Conservation (phyloP, 1,140 invertebrate genomes). For the Orchestia grillus region DNA sequence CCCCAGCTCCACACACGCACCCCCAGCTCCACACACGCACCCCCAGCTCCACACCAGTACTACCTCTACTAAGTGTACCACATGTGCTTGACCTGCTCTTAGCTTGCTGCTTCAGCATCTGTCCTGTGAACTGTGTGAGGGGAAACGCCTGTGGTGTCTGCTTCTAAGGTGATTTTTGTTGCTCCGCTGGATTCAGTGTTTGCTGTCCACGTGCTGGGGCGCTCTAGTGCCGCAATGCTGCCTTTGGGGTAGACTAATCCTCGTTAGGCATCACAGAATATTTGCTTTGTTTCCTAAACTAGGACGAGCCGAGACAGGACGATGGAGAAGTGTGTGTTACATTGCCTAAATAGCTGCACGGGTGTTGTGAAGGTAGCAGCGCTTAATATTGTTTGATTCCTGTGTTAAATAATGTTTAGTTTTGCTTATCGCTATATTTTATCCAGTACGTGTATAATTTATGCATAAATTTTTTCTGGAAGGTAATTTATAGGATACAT, state of each 20-base stretch:
- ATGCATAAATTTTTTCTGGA: too few relatives aligned
- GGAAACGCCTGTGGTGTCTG: background rate
- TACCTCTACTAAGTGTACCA: background rate
- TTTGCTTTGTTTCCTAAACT: background rate
- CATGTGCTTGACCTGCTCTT: background rate
- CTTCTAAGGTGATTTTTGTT: background rate
- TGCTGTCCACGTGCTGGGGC: background rate
- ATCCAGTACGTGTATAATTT: background rate
- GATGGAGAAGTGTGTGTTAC: background rate
- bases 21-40: background rate
- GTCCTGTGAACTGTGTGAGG: background rate
- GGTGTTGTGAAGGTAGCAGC: background rate
- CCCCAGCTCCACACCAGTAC: background rate
- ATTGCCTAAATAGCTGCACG: background rate
- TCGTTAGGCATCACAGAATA: background rate
- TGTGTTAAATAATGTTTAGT: background rate
- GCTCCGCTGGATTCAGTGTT: background rate
- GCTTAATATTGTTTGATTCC: background rate
- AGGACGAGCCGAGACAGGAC: background rate
- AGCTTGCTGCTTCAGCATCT: background rate
- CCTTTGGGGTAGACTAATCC: background rate
- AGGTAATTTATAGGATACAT: too few relatives aligned
- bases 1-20: background rate
- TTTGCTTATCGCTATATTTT: background rate
- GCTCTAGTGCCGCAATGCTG: background rate